Percentiles rank a stretch among this genome's conserved stretches.
phyloP scores from a whole-genome alignment of 1,140 invertebrate species.

The Formica selysi region DNA sequence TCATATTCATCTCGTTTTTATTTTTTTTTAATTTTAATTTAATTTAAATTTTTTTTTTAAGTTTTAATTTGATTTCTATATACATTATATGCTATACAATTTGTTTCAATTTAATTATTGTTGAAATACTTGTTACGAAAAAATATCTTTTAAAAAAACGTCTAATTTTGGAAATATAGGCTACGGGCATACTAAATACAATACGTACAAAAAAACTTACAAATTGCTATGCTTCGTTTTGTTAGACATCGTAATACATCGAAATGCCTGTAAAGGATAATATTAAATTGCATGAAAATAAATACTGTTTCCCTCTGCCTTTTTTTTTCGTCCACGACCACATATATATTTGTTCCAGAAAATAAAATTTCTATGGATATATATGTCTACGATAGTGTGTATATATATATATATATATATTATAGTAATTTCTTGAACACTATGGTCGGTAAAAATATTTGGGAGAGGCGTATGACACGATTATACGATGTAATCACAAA shows the following conservation, averaged over 20 bases:
- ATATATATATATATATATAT: slow-evolving; percentile 19
- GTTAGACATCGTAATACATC: slow-evolving; percentile 7
- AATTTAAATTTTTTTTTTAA: background rate
- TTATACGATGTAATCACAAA: slow-evolving; percentile 42
- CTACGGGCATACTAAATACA: background rate
- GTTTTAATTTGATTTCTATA: slow-evolving; percentile 31
- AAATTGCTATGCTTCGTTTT: slow-evolving; percentile 57
- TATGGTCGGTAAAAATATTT: slow-evolving; percentile 59
- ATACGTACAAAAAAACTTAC: slow-evolving; percentile 36
- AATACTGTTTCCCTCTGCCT: slow-evolving; percentile 5
- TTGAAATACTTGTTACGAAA: background rate
- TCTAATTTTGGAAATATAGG: slow-evolving; percentile 24
- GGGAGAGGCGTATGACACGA: slow-evolving; percentile 1
- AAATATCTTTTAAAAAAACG: background rate
- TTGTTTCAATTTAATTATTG: slow-evolving; percentile 12
- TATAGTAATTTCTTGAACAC: slow-evolving; percentile 64
- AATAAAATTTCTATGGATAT: slow-evolving; percentile 41
- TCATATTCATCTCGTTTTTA: slow-evolving; percentile 2
- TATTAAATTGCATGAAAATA: slow-evolving; percentile 50
- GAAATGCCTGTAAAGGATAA: background rate
- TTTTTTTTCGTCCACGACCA: background rate
- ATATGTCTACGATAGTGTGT: slow-evolving; percentile 3
- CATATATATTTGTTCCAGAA: slow-evolving; percentile 1
- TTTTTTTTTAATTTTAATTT: background rate
- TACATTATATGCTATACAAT: slow-evolving; percentile 12